These are phyloP conservation scores for Lepus oiostolus DNA, from an alignment of 2,797 vertebrate species.

Conservation along the genomic window DNA sequence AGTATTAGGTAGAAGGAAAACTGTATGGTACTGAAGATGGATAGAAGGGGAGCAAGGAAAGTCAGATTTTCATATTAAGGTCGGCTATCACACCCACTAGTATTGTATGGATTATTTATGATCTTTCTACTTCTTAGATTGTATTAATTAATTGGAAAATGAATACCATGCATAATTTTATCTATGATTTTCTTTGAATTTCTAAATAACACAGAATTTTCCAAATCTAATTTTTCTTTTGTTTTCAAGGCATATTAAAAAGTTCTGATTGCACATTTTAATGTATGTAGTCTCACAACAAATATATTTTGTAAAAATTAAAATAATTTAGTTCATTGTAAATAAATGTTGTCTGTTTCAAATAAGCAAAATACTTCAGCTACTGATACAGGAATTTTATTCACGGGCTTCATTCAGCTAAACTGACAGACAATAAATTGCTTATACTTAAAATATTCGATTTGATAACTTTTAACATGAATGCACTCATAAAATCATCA, in stretches of 20 bases:
- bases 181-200: conserved; percentile 73
- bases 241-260: conserved; percentile 56
- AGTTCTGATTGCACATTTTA: conserved; percentile 56
- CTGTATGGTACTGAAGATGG: background rate
- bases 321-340: conserved; percentile 56
- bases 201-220: conserved; percentile 64
- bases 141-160: conserved; percentile 81
- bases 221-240: conserved; percentile 60
- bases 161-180: conserved; percentile 52
- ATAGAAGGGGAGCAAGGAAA: background rate
- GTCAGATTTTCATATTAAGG: conserved; percentile 55
- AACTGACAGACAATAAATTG: background rate
- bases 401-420: background rate
- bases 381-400: conserved; percentile 12
- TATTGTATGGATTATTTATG: background rate
- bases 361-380: conserved; percentile 79
- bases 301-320: conserved; percentile 60
- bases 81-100: background rate
- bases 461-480: background rate
- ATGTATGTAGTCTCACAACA: conserved; percentile 10
- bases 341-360: conserved; percentile 76
- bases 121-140: background rate
- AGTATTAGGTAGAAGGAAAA: background rate
- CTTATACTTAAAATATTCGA: background rate
- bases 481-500: background rate